Percentiles rank a stretch among this genome's conserved stretches.
phyloP scores from a whole-genome alignment of 2,888 invertebrate genomes.

The Panopea generosa region DNA sequence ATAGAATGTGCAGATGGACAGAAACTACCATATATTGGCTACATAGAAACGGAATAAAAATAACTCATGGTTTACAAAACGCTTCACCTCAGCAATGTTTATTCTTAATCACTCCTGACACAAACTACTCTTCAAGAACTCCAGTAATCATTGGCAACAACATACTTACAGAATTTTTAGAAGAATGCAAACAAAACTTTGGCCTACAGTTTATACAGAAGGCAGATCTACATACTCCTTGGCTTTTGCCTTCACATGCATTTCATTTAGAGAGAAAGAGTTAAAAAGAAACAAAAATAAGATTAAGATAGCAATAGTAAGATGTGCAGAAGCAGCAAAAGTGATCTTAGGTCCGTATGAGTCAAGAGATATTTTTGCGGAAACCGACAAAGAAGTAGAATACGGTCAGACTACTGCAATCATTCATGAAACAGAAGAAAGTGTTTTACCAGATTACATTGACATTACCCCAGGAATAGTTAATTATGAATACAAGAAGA shows the following conservation, averaged over 20 bases:
- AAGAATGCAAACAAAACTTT: neutral
- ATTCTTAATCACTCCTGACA: too few species aligned
- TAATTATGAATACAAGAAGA: neutral
- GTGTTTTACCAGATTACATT: neutral
- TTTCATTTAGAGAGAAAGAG: too few species aligned
- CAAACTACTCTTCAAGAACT: too few species aligned
- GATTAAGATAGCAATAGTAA: slow-evolving; percentile 4
- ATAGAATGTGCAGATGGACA: slow-evolving; percentile 10
- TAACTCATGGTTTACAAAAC: neutral
- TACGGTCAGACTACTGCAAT: slow-evolving; percentile 2
- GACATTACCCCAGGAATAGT: neutral
- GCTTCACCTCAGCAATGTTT: neutral
- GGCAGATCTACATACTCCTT: too few species aligned
- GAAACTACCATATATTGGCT: neutral
- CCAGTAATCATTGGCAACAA: slow-evolving; percentile 23
- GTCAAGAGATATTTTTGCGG: neutral
- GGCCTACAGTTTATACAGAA: neutral
- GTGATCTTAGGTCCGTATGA: slow-evolving; percentile 3
- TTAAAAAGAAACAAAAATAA: neutral
- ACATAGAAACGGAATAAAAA: slow-evolving; percentile 1
- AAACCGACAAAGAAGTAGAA: neutral
- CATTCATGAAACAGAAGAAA: slow-evolving; percentile 8
- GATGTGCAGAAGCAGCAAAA: neutral
- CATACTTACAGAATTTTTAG: slow-evolving; percentile 3
- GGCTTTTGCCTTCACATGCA: neutral